These are phyloP conservation scores for Tolypeutes matacus DNA, from an alignment of 2,797 vertebrate genomes.

Conservation along the genomic window DNA sequence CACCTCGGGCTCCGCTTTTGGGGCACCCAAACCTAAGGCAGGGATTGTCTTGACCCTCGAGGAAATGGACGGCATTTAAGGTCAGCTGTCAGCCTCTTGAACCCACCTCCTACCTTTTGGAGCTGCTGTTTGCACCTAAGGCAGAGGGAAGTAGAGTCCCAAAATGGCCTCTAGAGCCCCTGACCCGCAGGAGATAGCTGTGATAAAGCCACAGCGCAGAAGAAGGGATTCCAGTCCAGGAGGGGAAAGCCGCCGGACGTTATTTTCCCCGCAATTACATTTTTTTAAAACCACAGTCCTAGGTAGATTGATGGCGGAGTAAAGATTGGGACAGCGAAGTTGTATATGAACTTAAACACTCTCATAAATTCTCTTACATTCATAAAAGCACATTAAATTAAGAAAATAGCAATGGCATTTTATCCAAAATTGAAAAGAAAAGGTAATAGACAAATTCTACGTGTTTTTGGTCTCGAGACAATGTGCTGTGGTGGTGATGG, in stretches of 20 bases:
- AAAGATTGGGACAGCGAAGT: neutral
- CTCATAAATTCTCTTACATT: neutral
- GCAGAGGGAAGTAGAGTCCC: neutral
- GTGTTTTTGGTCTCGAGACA: neutral
- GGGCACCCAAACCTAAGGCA: neutral
- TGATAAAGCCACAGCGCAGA: neutral
- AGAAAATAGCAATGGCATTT: neutral
- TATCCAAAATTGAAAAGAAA: constrained; percentile 21
- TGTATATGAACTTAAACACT: neutral
- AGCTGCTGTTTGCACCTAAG: neutral
- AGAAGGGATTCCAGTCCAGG: neutral
- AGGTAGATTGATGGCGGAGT: neutral
- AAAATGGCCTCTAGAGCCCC: neutral
- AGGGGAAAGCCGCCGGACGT: too few relatives aligned
- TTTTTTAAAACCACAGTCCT: neutral
- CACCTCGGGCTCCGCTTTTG: neutral
- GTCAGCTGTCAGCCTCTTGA: neutral
- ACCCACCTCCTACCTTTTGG: neutral
- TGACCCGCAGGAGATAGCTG: neutral
- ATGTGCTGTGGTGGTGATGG: neutral
- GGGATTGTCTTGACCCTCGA: neutral
- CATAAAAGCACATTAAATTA: neutral
- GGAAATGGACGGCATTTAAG: neutral
- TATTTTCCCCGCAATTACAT: neutral
- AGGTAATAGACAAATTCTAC: neutral